Percentiles rank a stretch among this genome's conserved stretches.
These are phyloP conservation scores for Pyrocephalus nanus DNA, from an alignment of 2,797 vertebrate species.

Conservation along the genomic window DNA sequence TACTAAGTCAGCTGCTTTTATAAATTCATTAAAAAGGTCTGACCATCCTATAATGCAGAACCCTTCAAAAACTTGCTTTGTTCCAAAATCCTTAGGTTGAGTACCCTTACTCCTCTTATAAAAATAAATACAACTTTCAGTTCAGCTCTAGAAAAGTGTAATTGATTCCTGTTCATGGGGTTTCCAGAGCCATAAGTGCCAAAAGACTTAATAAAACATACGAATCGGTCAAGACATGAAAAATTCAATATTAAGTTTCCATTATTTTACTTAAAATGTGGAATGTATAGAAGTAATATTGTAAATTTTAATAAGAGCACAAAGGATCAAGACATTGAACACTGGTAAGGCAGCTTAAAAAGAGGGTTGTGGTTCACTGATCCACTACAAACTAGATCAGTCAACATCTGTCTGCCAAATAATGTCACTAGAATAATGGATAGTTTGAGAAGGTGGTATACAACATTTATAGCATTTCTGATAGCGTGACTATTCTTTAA, in stretches of 20 bases:
- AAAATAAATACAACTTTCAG: not conserved
- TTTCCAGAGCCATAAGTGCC: not conserved
- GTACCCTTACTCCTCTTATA: not conserved
- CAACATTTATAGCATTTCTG: not conserved
- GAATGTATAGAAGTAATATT: not conserved
- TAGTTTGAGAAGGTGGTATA: not conserved
- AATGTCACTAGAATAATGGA: not conserved
- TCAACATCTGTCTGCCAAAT: not conserved
- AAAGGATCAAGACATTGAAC: not conserved
- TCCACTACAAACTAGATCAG: not conserved
- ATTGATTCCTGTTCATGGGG: not conserved
- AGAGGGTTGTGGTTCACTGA: not conserved
- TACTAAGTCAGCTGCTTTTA: not conserved
- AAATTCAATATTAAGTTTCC: not conserved
- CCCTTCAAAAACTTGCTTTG: not conserved
- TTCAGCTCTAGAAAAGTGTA: not conserved
- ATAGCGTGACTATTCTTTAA: not conserved
- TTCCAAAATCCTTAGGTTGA: not conserved
- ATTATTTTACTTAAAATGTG: not conserved
- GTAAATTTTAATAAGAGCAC: not conserved
- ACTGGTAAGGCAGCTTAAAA: not conserved
- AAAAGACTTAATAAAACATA: not conserved
- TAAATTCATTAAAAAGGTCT: not conserved
- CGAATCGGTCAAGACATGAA: not conserved
- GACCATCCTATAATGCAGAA: not conserved